These are phyloP conservation scores for Mantis religiosa DNA, from an alignment of 2,888 invertebrate genomes.

Conservation along the genomic window DNA sequence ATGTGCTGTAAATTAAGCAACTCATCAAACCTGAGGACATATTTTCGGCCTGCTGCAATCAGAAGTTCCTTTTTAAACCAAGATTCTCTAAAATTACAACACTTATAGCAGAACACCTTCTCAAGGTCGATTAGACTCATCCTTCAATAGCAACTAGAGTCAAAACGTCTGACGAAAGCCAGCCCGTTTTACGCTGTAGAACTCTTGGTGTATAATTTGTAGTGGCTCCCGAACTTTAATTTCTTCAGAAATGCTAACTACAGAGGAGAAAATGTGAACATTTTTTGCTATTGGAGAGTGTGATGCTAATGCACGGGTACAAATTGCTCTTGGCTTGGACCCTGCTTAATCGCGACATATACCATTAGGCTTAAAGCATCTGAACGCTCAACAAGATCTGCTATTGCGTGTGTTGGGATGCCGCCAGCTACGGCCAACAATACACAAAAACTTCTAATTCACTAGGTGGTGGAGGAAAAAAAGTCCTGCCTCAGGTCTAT, in stretches of 20 bases:
- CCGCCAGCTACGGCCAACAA: neutral
- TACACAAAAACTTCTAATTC: neutral
- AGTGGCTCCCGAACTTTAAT: neutral
- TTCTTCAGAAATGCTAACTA: neutral
- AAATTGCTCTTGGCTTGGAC: neutral
- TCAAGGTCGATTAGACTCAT: too few relatives aligned
- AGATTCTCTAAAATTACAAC: too few relatives aligned
- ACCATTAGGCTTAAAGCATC: neutral
- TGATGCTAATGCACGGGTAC: neutral
- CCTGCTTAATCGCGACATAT: neutral
- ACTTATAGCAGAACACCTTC: too few relatives aligned
- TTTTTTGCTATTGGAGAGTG: neutral
- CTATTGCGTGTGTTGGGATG: neutral
- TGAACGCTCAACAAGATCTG: neutral
- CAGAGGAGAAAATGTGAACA: neutral
- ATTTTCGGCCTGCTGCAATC: too few relatives aligned
- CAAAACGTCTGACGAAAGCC: neutral
- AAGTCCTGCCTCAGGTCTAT: neutral
- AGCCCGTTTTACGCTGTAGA: neutral
- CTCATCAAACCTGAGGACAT: too few relatives aligned
- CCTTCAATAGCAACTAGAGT: neutral
- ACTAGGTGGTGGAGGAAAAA: neutral
- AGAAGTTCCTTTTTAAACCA: too few relatives aligned
- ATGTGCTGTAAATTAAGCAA: too few relatives aligned
- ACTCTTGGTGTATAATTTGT: neutral